Evolutionary conservation across 2,113 vertebrate genomes (phyloP), one percentile per base, ranked within the genome.

Genomic region (Ceuthmochares aereus): DNA sequence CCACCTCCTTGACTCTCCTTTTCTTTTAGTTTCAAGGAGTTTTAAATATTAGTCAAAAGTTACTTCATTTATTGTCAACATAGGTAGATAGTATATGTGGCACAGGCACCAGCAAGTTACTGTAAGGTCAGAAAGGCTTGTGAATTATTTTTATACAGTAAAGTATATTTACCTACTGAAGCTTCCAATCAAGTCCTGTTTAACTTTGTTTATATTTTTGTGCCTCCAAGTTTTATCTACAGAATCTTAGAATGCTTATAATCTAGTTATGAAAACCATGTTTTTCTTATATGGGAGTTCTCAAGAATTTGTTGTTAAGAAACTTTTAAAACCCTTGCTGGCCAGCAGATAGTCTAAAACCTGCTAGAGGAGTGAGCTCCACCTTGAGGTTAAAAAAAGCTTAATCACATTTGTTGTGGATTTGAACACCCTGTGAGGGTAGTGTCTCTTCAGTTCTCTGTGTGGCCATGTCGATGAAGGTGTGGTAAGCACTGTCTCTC

Each of bases 1-100:
- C 1, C 2, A 6, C 5, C 7, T 4, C 0, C 47, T 49, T 0
- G 0, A 23, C 12, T 52, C 25, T 70, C 18, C 25, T 42, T 90
- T 77, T 62, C 14, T 58, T 75, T 62, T 69, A 18, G 3, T 75
- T 76, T 73, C 17, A 80, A 34, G 52, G 18, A 60, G 32, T 19
- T 86, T 74, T 70, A 74, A 76, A 23, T 70, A 17, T 36, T 34
- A 72, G 34, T 27, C 30, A 92, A 72, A 84, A 56, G 3, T 47
- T 76, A 14, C 17, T 92, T 82, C 2, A 25, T 64, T 60, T 90
- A 23, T 29, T 59, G 22, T 60, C 49, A 73, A 32, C 14, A 8
- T 29, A 34, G 6, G 9, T 77, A 42, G 36, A 11, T 34, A 64
- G 32, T 29, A 2, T 37, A 16, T 20, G 32, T 75, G 62, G 40